Evolutionary conservation across 1,140 invertebrate species (phyloP).

Genomic region (Pseudomyrmex dendroicus): DNA sequence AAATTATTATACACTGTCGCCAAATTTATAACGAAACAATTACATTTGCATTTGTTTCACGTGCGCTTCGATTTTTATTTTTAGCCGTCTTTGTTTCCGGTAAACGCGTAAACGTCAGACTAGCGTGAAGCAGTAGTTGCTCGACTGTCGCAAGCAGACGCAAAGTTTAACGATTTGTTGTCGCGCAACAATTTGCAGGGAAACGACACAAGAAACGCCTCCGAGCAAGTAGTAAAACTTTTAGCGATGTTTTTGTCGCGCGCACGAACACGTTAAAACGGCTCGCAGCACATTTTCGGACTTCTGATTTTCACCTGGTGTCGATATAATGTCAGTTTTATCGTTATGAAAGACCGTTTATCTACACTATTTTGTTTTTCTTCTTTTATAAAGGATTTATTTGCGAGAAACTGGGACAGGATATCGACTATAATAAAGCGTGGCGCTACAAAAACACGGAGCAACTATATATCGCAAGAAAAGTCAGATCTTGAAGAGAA

Average conservation of each 20-base stretch:
- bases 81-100: background rate
- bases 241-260: background rate
- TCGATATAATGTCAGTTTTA: slow-evolving; percentile 23
- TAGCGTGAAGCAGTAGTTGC: slow-evolving; percentile 22
- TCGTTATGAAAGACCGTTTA: slow-evolving; percentile 18
- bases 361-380: background rate
- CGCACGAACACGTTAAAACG: slow-evolving; percentile 9
- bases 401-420: background rate
- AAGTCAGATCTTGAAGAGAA: too few relatives aligned
- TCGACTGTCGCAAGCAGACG: slow-evolving; percentile 38
- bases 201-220: slow-evolving; percentile 42
- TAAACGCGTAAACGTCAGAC: slow-evolving; percentile 23
- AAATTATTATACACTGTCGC: too few relatives aligned
- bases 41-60: slow-evolving; percentile 1
- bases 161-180: slow-evolving; percentile 56
- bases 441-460: background rate
- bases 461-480: too few relatives aligned
- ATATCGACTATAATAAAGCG: background rate
- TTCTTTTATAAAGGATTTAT: background rate
- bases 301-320: background rate
- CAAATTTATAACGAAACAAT: too few relatives aligned
- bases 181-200: slow-evolving; percentile 51
- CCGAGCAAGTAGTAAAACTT: slow-evolving; percentile 45
- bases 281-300: slow-evolving; percentile 10
- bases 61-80: background rate